A percentile compares a stretch with the other conserved stretches of the same genome.
phyloP scores from a whole-genome alignment of 2,797 vertebrate genomes.

The Melanotaenia pygmaea region DNA sequence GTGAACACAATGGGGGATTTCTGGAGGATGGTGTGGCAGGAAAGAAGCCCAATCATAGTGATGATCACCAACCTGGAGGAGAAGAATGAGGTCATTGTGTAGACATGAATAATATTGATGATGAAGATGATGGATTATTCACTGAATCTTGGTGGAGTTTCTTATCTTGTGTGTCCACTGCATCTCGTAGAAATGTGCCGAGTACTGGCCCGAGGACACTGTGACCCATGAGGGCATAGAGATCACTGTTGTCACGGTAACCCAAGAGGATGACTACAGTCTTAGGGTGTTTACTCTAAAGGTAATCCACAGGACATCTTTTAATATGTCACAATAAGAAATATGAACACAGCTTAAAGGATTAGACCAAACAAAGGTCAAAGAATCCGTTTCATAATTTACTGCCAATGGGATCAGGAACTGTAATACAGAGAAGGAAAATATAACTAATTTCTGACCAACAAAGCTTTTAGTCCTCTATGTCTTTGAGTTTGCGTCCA shows the following conservation, averaged over 20 bases:
- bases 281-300: slow-evolving; percentile 94
- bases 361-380: not conserved
- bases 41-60: slow-evolving; percentile 92
- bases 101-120: slow-evolving; percentile 1
- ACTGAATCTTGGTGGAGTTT: not conserved
- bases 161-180: slow-evolving; percentile 5
- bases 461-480: not conserved
- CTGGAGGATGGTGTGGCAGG: slow-evolving; percentile 99
- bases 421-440: not conserved
- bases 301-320: slow-evolving; percentile 76
- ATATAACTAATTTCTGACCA: not conserved
- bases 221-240: slow-evolving; percentile 91
- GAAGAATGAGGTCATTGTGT: slow-evolving; percentile 93
- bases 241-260: slow-evolving; percentile 89
- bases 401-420: not conserved
- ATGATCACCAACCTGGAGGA: slow-evolving; percentile 99
- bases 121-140: not conserved
- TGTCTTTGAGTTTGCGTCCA: not conserved
- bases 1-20: slow-evolving; percentile 98
- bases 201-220: slow-evolving; percentile 97
- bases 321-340: not conserved
- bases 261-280: slow-evolving; percentile 96
- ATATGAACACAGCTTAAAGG: not conserved
- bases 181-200: slow-evolving; percentile 92
- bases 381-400: not conserved